Evolutionary conservation across 1,140 invertebrate species (phyloP).

Genomic region (Scaptomyza montana): DNA sequence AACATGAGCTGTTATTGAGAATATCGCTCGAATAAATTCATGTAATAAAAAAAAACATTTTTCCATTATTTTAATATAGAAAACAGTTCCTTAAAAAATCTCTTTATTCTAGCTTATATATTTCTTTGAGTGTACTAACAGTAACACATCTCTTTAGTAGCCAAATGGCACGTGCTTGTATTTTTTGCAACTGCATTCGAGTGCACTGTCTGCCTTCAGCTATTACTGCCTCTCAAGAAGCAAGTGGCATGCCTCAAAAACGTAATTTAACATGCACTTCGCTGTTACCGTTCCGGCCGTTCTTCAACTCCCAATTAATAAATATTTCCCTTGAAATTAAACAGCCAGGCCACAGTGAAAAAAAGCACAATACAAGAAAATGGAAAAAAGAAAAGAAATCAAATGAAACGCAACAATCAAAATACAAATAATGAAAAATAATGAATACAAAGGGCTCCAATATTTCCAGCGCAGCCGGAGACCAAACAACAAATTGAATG

Average conservation of each 20-base stretch:
- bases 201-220: background rate
- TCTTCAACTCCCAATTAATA: constrained; percentile 55
- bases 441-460: constrained; percentile 59
- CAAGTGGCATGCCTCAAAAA: constrained; percentile 52
- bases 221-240: background rate
- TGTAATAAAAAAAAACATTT: too few relatives aligned
- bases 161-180: background rate
- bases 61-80: too few relatives aligned
- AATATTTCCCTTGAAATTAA: constrained; percentile 65
- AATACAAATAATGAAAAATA: constrained; percentile 67
- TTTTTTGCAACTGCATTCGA: background rate
- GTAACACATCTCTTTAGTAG: background rate
- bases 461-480: background rate
- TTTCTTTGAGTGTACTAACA: too few relatives aligned
- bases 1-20: too few relatives aligned
- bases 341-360: constrained; percentile 32
- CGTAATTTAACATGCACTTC: constrained; percentile 14
- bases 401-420: constrained; percentile 41
- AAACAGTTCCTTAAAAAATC: too few relatives aligned
- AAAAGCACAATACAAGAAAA: constrained; percentile 4
- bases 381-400: constrained; percentile 1
- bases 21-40: too few relatives aligned
- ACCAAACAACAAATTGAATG: constrained; percentile 8
- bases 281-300: background rate
- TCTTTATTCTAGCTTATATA: too few relatives aligned